Conservation (phyloP, 2,797 vertebrate species). For the Acipenser oxyrinchus region DNA sequence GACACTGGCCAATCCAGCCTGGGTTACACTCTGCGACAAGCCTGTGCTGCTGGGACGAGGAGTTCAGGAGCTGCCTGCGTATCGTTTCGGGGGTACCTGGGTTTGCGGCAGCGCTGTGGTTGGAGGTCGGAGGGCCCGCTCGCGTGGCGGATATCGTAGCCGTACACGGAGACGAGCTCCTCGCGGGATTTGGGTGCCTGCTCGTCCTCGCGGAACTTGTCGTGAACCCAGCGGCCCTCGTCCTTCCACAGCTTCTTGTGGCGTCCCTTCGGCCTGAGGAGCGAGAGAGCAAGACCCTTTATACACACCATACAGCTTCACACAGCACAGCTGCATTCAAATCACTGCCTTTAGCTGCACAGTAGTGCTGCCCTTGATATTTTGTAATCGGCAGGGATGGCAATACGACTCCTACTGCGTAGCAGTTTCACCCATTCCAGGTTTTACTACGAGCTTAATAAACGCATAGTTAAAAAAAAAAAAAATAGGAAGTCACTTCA, state of each 20-base stretch:
- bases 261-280: slow-evolving; percentile 78
- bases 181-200: slow-evolving; percentile 91
- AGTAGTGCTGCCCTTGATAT: too few species aligned
- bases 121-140: slow-evolving; percentile 70
- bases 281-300: neutral
- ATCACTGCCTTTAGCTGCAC: neutral
- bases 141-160: slow-evolving; percentile 86
- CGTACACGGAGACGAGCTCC: slow-evolving; percentile 88
- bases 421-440: too few species aligned
- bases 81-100: slow-evolving; percentile 57
- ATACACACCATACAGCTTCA: neutral
- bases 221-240: slow-evolving; percentile 92
- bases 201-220: slow-evolving; percentile 90
- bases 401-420: too few species aligned
- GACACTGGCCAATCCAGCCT: neutral
- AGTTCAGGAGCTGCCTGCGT: too few species aligned
- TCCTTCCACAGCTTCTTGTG: slow-evolving; percentile 95
- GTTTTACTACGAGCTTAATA: too few species aligned
- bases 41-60: too few species aligned
- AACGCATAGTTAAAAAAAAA: too few species aligned
- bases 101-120: slow-evolving; percentile 64
- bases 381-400: too few species aligned
- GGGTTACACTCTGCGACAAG: too few species aligned
- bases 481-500: too few species aligned
- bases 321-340: neutral